Evolutionary conservation across 2,888 invertebrate species (phyloP).

Genomic region (Tricholauxania praeusta): DNA sequence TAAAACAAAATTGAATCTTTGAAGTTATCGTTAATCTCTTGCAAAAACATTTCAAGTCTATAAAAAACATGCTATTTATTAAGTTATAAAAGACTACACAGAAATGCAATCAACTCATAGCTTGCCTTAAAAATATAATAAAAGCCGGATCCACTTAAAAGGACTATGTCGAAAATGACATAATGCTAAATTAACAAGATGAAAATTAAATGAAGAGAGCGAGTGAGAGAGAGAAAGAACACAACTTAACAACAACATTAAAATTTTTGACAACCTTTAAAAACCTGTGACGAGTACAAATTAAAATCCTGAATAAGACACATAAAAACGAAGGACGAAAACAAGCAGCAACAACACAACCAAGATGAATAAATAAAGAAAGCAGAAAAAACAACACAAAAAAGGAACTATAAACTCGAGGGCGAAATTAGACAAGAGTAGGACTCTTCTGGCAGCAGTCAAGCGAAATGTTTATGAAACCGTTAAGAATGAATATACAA

Average conservation of each 20-base stretch:
- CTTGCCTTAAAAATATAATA: too few species aligned
- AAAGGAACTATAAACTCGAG: constrained; percentile 9
- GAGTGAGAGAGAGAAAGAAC: neutral
- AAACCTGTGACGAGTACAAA: neutral
- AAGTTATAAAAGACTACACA: too few species aligned
- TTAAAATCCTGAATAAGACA: neutral
- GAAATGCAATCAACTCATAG: too few species aligned
- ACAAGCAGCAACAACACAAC: neutral
- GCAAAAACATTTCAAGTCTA: too few species aligned
- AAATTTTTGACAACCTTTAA: constrained; percentile 10
- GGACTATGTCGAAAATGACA: neutral
- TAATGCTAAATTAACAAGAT: neutral
- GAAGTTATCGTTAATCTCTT: too few species aligned
- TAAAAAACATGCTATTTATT: too few species aligned
- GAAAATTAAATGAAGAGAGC: neutral
- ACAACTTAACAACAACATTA: constrained; percentile 7
- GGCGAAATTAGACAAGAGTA: constrained; percentile 23
- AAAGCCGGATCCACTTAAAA: too few species aligned
- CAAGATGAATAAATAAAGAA: constrained; percentile 9
- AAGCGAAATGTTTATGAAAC: constrained; percentile 33
- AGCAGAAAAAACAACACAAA: neutral
- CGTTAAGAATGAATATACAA: constrained; percentile 17
- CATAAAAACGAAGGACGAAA: neutral
- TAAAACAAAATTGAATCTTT: too few species aligned
- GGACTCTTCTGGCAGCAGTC: constrained; percentile 33